A percentile compares a stretch with the other conserved stretches of the same genome.
phyloP scores from a whole-genome alignment of 1,140 invertebrate species.

The Drosophila biarmipes region DNA sequence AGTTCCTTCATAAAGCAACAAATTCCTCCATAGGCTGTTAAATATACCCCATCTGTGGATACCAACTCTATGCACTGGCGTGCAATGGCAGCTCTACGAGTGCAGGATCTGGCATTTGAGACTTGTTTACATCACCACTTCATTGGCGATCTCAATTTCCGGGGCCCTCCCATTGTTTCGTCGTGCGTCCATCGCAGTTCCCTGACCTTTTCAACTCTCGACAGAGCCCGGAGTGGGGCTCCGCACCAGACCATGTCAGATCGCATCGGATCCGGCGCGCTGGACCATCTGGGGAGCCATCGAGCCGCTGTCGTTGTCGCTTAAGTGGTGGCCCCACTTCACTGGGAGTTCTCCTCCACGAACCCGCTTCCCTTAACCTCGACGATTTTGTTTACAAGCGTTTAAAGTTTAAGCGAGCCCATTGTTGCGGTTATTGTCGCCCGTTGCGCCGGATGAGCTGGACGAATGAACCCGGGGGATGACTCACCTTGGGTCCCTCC shows the following conservation, averaged over 20 bases:
- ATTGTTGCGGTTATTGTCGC: constrained; percentile 26
- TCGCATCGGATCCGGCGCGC: background rate
- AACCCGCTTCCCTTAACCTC: constrained; percentile 6
- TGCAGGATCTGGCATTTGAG: constrained; percentile 3
- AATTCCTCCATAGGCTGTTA: no score
- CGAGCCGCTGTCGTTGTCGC: constrained; percentile 16
- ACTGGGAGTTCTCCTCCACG: constrained; percentile 26
- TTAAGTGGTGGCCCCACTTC: constrained; percentile 48
- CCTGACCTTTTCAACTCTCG: constrained; percentile 37
- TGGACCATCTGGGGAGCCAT: constrained; percentile 3
- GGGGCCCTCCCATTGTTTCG: constrained; percentile 6
- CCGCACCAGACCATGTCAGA: background rate
- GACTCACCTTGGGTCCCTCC: constrained; percentile 14
- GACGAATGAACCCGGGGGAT: constrained; percentile 30
- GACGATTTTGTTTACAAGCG: constrained; percentile 68
- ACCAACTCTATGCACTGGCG: background rate
- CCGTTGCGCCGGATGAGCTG: constrained; percentile 7
- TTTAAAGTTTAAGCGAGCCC: constrained; percentile 43
- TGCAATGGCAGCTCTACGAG: background rate
- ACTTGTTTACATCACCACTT: constrained; percentile 4
- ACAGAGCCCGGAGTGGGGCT: constrained; percentile 2
- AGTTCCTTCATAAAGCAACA: no score
- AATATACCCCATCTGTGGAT: background rate
- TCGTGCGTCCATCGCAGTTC: constrained; percentile 20
- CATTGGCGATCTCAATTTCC: constrained; percentile 6